phyloP scores from a whole-genome alignment of 2,797 vertebrate genomes.

The Schizothorax lantsangensis region DNA sequence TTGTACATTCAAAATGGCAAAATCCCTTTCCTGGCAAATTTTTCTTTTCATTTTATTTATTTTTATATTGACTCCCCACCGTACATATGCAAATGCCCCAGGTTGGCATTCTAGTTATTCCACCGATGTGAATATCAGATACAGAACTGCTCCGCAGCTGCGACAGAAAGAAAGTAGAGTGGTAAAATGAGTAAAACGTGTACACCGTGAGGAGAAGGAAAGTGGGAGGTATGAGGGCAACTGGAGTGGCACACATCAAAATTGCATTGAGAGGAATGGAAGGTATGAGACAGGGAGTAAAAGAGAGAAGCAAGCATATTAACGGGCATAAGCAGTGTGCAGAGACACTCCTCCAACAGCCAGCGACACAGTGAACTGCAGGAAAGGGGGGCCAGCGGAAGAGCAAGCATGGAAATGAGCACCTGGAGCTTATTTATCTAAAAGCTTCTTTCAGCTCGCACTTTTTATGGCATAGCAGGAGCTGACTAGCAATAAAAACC shows the following conservation, averaged over 20 bases:
- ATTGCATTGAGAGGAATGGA: conserved; percentile 70
- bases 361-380: conserved; percentile 43
- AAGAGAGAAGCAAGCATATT: conserved; percentile 57
- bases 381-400: conserved; percentile 42
- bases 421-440: conserved; percentile 72
- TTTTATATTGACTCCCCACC: background rate
- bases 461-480: conserved; percentile 64
- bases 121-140: conserved; percentile 7
- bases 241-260: conserved; percentile 65
- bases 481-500: conserved; percentile 72
- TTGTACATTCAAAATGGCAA: background rate
- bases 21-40: background rate
- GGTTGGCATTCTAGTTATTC: background rate
- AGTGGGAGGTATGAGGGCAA: conserved; percentile 55
- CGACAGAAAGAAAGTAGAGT: conserved; percentile 6
- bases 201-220: conserved; percentile 71
- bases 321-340: conserved; percentile 54
- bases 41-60: background rate
- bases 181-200: background rate
- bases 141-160: conserved; percentile 3
- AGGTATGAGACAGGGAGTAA: conserved; percentile 54
- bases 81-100: background rate
- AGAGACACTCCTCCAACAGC: conserved; percentile 42
- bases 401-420: conserved; percentile 75
- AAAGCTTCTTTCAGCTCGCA: conserved; percentile 62